These are phyloP conservation scores for Megaceryle torquata DNA, from an alignment of 2,113 vertebrate genomes.

Conservation along the genomic window DNA sequence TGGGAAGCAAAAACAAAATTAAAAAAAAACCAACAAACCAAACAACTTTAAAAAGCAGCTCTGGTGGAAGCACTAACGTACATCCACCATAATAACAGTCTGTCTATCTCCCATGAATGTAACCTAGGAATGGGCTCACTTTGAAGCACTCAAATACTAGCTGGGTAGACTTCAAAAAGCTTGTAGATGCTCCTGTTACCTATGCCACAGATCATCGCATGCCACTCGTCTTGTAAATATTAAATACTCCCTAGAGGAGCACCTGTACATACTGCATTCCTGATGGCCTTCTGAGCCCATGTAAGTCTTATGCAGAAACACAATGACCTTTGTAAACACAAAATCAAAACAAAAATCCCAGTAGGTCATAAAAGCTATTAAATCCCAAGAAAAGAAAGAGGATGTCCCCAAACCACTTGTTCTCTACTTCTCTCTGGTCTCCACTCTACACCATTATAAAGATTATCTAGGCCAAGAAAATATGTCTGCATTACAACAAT, in stretches of 20 bases:
- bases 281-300: background rate
- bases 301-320: fast-evolving
- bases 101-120: background rate
- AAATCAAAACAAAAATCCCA: background rate
- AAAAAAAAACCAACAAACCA: background rate
- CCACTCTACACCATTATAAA: background rate
- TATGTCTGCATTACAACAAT: background rate
- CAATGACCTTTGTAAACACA: background rate
- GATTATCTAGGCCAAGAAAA: background rate
- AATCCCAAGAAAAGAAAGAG: background rate
- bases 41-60: background rate
- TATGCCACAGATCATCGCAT: background rate
- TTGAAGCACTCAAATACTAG: background rate
- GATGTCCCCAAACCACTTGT: background rate
- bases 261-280: background rate
- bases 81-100: background rate
- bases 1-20: background rate
- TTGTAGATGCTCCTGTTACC: background rate
- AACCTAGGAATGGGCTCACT: background rate
- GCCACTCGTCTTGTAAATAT: background rate
- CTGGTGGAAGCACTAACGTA: background rate
- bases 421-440: background rate
- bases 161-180: background rate
- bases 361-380: background rate
- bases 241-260: background rate